phyloP scores from a whole-genome alignment of 2,888 invertebrate genomes.

The Malthinus seriepunctatus region DNA sequence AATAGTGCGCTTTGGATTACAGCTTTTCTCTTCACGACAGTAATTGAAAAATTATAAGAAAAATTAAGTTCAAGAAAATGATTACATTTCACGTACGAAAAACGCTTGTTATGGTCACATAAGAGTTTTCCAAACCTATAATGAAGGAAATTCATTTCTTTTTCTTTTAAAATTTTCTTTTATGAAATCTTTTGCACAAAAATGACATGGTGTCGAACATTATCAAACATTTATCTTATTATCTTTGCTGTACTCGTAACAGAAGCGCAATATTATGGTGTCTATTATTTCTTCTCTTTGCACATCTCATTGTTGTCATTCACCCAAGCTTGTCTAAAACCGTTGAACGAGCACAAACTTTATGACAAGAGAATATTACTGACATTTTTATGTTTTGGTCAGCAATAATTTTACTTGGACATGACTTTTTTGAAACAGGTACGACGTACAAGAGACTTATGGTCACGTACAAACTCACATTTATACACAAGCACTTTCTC shows the following conservation, averaged over 20 bases:
- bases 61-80: too few relatives aligned
- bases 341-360: constrained; percentile 27
- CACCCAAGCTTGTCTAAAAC: constrained; percentile 19
- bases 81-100: too few relatives aligned
- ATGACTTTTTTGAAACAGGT: constrained; percentile 20
- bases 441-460: neutral
- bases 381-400: constrained; percentile 30
- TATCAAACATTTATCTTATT: constrained; percentile 15
- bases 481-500: neutral
- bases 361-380: constrained; percentile 29
- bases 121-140: too few relatives aligned
- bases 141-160: neutral
- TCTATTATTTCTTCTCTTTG: constrained; percentile 10
- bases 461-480: constrained; percentile 14
- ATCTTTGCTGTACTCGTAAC: constrained; percentile 6
- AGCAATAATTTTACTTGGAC: constrained; percentile 23
- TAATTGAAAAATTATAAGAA: too few relatives aligned
- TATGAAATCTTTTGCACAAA: neutral
- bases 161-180: neutral
- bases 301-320: constrained; percentile 19
- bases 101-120: too few relatives aligned
- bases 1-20: too few relatives aligned
- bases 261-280: constrained; percentile 14
- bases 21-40: too few relatives aligned
- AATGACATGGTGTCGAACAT: neutral